Base-by-base conservation (phyloP, 1,140 invertebrate genomes). In the Sarcophaga bullata region DNA sequence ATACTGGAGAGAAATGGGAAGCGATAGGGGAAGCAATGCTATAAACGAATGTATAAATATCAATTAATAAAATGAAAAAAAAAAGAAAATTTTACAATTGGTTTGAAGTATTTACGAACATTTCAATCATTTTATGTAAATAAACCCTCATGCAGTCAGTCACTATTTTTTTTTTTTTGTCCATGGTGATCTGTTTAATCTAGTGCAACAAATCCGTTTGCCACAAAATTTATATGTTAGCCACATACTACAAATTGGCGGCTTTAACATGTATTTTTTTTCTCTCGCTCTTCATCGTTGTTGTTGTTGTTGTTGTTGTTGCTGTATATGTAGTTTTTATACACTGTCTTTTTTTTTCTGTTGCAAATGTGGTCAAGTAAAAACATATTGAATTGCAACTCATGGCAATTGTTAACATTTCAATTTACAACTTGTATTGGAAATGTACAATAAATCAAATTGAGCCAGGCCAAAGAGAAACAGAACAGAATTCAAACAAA, bases 361-460 rank as follows among this genome's bases (percentile, higher is more conserved):
- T 37, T 50, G 17, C 48, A 48, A 52, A 48, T 78, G 62, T 68
- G 62, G 62, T 68, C 17, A 68, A 68, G 62, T 68, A 17, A 68
- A 68, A 68, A 68, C 75, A 17, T 78, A 78, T 78, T 50, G 75
- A 78, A 50, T 19, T 19, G 48, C 75, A 49, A 78, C 17, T 19
- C 75, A 52, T 78, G 8, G 75, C 75, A 78, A 19, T 78, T 78
- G 75, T 78, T 78, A 78, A 78, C 75, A 78, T 78, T 78, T 78
- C 75, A 78, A 78, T 78, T 78, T 78, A 78, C 75, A 78, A 68
- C 62, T 68, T 68, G 62, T 68, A 68, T 68, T 68, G 62, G 19
- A 68, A 68, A 68, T 68, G 17, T 68, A 68, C 62, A 68, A 68
- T 68, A 78, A 78, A 78, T 49, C 75, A 78, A 78, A 78, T 78